Evolutionary conservation across 1,140 invertebrate genomes (phyloP).

Genomic region (Sminthurides bifidus): DNA sequence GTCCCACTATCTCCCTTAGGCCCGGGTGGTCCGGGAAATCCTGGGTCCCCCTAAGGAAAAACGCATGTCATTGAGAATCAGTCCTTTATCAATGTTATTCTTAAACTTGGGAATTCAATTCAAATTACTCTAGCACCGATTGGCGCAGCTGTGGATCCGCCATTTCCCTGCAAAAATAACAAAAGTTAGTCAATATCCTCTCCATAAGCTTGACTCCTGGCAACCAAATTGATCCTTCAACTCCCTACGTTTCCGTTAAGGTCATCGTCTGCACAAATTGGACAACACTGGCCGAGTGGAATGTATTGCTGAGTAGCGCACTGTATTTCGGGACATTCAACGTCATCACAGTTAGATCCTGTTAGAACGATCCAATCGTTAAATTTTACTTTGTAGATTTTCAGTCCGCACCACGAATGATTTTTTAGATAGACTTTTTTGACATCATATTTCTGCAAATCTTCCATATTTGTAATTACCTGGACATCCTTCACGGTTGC

Average conservation of each 20-base stretch:
- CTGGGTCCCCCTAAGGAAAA: conserved; percentile 40
- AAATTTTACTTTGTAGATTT: neutral
- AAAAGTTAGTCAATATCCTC: neutral
- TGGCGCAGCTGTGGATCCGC: conserved; percentile 13
- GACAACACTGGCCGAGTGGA: conserved; percentile 44
- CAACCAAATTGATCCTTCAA: neutral
- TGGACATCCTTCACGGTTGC: conserved; percentile 36
- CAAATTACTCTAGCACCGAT: conserved; percentile 15
- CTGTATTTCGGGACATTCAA: conserved; percentile 38
- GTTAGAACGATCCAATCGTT: neutral
- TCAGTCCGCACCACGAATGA: no score
- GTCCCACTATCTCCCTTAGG: conserved; percentile 46
- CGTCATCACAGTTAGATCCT: conserved; percentile 37
- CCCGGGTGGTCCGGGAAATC: conserved; percentile 46
- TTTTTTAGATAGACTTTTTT: no score
- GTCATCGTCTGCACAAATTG: conserved; percentile 37
- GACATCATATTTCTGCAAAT: no score
- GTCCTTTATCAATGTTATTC: neutral
- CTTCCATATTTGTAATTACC: conserved; percentile 5
- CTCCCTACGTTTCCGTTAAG: conserved; percentile 8
- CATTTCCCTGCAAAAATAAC: neutral
- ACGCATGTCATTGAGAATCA: neutral
- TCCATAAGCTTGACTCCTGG: neutral
- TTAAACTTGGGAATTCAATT: neutral
- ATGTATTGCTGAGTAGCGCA: conserved; percentile 40